These are phyloP conservation scores for Xiphophorus hellerii DNA, from an alignment of 2,113 vertebrate genomes.

Conservation along the genomic window DNA sequence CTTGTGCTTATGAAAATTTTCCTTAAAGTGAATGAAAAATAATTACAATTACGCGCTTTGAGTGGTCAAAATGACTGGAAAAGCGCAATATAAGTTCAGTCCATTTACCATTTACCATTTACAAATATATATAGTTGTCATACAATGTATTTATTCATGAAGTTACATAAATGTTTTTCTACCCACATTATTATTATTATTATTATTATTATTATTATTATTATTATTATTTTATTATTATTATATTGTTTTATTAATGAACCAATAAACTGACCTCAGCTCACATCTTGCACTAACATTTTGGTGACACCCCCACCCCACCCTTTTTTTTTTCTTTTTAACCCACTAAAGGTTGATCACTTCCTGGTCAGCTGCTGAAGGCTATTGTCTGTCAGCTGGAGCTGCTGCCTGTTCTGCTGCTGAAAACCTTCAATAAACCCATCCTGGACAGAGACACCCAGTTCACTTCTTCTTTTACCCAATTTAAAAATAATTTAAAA, in stretches of 20 bases:
- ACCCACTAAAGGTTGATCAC: constrained; percentile 81
- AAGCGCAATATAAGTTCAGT: too few relatives aligned
- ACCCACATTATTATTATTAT: neutral
- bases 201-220: neutral
- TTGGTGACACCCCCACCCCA: constrained; percentile 70
- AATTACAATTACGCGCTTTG: too few relatives aligned
- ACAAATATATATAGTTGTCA: neutral
- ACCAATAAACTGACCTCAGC: constrained; percentile 71
- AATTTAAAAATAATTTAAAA: neutral
- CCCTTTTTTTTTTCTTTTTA: neutral
- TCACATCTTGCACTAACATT: constrained; percentile 64
- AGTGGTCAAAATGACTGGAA: too few relatives aligned
- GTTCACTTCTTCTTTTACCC: too few relatives aligned
- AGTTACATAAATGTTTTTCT: neutral
- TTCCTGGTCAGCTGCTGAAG: constrained; percentile 73
- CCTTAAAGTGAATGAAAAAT: neutral
- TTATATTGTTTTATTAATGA: too few relatives aligned
- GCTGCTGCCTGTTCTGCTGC: constrained; percentile 40
- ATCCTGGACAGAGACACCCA: too few relatives aligned
- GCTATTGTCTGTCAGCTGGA: constrained; percentile 74
- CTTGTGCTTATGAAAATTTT: neutral
- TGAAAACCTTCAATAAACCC: constrained; percentile 48
- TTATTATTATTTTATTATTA: too few relatives aligned
- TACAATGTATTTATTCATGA: neutral
- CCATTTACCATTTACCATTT: too few relatives aligned